A percentile compares a stretch with the other conserved stretches of the same genome.
These are phyloP conservation scores for Drosophila auraria DNA, from an alignment of 1,140 invertebrate genomes.

Conservation along the genomic window DNA sequence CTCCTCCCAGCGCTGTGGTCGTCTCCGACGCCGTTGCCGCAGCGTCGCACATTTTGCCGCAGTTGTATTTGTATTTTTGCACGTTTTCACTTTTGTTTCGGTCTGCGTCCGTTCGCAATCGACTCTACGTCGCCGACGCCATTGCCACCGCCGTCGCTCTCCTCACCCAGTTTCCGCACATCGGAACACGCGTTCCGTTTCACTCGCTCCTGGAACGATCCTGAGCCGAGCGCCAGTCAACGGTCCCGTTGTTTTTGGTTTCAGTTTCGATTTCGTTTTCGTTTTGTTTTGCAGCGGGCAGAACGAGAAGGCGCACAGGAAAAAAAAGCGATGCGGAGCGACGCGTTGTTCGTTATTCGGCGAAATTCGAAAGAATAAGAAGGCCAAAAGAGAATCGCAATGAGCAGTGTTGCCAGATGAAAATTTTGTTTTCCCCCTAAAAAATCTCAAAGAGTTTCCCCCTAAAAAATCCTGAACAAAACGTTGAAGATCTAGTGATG, in stretches of 20 bases:
- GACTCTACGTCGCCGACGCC: constrained; percentile 24
- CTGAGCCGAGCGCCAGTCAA: constrained; percentile 6
- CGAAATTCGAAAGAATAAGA: constrained; percentile 1
- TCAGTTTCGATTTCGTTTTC: constrained; percentile 9
- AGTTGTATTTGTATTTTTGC: constrained; percentile 60
- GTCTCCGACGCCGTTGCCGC: constrained; percentile 33
- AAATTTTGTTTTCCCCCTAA: no score
- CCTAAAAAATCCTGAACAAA: no score
- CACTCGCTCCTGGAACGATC: constrained; percentile 24
- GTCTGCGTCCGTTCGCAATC: constrained; percentile 40
- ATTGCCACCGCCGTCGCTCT: constrained; percentile 15
- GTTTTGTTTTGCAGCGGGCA: constrained; percentile 22
- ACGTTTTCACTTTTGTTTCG: constrained; percentile 82
- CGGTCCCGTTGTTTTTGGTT: constrained; percentile 4
- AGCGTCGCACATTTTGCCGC: constrained; percentile 72
- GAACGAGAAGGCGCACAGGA: constrained; percentile 21
- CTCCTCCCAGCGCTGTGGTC: constrained; percentile 22
- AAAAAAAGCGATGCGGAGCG: constrained; percentile 19
- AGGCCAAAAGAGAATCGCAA: background rate
- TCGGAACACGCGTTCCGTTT: constrained; percentile 20
- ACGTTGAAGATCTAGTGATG: no score
- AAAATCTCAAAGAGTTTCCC: no score
- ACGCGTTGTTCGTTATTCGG: constrained; percentile 11
- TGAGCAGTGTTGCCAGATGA: no score
- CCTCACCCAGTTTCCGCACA: constrained; percentile 40